Base-by-base conservation (phyloP, 2,797 vertebrate species). In the Bothrops alternatus region DNA sequence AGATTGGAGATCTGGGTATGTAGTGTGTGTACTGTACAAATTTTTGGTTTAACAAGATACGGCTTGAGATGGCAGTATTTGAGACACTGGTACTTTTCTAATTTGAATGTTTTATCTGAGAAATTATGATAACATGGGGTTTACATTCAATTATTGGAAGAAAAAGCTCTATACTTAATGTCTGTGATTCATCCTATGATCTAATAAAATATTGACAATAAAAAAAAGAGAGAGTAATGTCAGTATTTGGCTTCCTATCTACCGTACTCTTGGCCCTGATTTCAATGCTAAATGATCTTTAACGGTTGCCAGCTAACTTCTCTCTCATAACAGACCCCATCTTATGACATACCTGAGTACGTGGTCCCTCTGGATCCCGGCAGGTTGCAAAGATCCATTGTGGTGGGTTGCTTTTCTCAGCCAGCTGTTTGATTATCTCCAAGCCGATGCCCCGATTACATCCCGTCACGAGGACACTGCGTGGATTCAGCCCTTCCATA, bases 371-470 rank as follows among this genome's bases (percentile, higher is more conserved):
- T 56, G 97, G 96, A 32, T 98, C 94, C 55, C 97, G 96, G 94
- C 97, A 97, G 13, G 94, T 96, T 57, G 96, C 97, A 61, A 97
- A 97, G 78, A 97, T 87, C 85, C 92, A 95, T 55, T 89, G 90
- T 57, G 95, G 65, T 23, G 93, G 65, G 4, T 16, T 16, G 2
- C 18, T 10, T 3, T 63, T 69, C 58, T 93, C 94, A 23, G 95
- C 26, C 63, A 97, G 91, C 91, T 97, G 96, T 47, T 88, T 95
- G 4, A 97, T 95, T 73, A 97, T 94, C 93, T 97, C 97, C 93
- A 97, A 91, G 25, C 97, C 97, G 16, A 97, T 93, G 55, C 97
- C 96, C 65, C 95, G 91, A 95, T 97, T 97, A 55, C 95, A 96
- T 28, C 97, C 97, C 1, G 97, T 97, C 89, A 97, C 95, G 2